Conservation (phyloP, 2,113 vertebrate genomes). For the Octodon degus region DNA sequence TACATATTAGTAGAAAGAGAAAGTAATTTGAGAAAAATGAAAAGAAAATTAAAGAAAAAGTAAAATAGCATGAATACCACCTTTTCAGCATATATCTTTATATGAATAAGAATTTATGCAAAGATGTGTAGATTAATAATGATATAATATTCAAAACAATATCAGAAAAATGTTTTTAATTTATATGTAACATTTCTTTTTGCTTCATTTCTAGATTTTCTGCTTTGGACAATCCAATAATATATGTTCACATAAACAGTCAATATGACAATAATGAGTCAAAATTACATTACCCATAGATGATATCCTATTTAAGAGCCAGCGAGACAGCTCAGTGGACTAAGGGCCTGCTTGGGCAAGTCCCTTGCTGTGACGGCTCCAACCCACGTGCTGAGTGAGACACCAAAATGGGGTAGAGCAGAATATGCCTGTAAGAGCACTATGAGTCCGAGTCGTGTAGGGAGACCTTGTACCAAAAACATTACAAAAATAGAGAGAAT, state of each 20-base stretch:
- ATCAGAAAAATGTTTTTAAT: background rate
- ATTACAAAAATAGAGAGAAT: no score
- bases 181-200: background rate
- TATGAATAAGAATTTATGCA: background rate
- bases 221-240: background rate
- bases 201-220: background rate
- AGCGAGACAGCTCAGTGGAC: no score
- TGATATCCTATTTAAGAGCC: background rate
- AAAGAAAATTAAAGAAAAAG: background rate
- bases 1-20: background rate
- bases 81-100: background rate
- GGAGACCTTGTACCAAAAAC: no score
- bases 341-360: no score
- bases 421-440: no score
- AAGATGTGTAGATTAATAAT: background rate
- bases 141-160: background rate
- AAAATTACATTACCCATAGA: background rate
- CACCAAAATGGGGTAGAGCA: no score
- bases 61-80: background rate
- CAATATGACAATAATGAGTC: accelerated
- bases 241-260: background rate
- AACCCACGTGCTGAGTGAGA: no score
- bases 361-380: no score
- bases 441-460: no score
- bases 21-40: background rate